Conservation (phyloP, 2,888 invertebrate species). For the Epistrophe eligans region DNA sequence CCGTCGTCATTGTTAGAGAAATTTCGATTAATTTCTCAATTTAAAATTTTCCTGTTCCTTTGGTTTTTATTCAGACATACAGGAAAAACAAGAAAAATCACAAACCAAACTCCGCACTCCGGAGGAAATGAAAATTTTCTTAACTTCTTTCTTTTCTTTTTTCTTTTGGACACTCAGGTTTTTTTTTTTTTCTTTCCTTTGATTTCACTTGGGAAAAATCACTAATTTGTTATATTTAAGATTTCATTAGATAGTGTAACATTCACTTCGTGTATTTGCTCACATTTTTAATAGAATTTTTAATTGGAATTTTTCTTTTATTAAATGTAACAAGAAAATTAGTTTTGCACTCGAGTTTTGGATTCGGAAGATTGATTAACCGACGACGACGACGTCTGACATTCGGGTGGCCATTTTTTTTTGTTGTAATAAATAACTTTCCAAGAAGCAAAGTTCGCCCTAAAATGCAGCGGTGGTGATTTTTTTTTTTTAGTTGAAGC, state of each 20-base stretch:
- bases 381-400: slow-evolving; percentile 73
- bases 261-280: slow-evolving; percentile 48
- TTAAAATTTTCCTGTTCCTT: slow-evolving; percentile 49
- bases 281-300: slow-evolving; percentile 47
- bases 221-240: slow-evolving; percentile 48
- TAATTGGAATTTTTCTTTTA: slow-evolving; percentile 19
- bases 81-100: slow-evolving; percentile 64
- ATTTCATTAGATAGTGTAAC: slow-evolving; percentile 37
- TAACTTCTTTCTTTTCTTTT: slow-evolving; percentile 30
- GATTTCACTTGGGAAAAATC: slow-evolving; percentile 57
- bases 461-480: slow-evolving; percentile 40
- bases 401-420: slow-evolving; percentile 75
- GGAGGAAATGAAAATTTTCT: slow-evolving; percentile 46
- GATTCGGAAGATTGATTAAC: slow-evolving; percentile 62
- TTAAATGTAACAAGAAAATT: slow-evolving; percentile 28
- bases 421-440: slow-evolving; percentile 61
- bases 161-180: slow-evolving; percentile 29
- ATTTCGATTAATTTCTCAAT: slow-evolving; percentile 50
- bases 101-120: slow-evolving; percentile 12
- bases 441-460: slow-evolving; percentile 52
- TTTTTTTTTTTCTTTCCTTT: slow-evolving; percentile 27
- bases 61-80: slow-evolving; percentile 38
- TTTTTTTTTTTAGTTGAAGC: neutral
- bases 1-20: slow-evolving; percentile 63
- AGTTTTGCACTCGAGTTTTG: slow-evolving; percentile 58